Evolutionary conservation across 1,140 invertebrate genomes (phyloP).

Genomic region (Sycophila sp.): DNA sequence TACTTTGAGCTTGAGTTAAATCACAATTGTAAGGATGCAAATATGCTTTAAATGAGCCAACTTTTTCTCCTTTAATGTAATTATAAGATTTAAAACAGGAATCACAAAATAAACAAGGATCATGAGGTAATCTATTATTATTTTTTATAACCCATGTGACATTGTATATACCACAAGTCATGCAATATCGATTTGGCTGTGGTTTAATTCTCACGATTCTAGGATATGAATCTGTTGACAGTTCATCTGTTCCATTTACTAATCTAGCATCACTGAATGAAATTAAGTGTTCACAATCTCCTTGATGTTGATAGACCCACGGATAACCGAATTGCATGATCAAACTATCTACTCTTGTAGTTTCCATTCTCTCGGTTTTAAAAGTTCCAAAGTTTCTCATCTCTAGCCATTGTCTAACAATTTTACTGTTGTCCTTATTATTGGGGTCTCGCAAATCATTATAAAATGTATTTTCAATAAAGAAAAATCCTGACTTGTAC

Average conservation of each 20-base stretch:
- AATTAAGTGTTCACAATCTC: constrained; percentile 89
- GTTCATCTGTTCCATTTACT: constrained; percentile 63
- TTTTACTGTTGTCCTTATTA: constrained; percentile 73
- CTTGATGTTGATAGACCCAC: constrained; percentile 87
- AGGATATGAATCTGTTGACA: constrained; percentile 66
- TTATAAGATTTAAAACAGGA: constrained; percentile 73
- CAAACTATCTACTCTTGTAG: constrained; percentile 72
- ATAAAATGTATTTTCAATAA: constrained; percentile 83
- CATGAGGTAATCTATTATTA: constrained; percentile 71
- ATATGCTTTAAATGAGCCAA: constrained; percentile 62
- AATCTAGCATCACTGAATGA: constrained; percentile 78
- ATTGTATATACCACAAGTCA: constrained; percentile 65
- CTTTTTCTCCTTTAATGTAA: constrained; percentile 69
- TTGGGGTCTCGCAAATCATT: constrained; percentile 73
- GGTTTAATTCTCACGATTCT: constrained; percentile 62
- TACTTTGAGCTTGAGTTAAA: no score
- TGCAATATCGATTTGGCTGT: constrained; percentile 62
- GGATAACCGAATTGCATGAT: constrained; percentile 77
- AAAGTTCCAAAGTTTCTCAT: constrained; percentile 68
- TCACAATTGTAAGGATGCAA: constrained; percentile 51
- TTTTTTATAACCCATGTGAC: constrained; percentile 72
- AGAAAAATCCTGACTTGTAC: constrained; percentile 80
- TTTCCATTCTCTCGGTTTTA: constrained; percentile 70
- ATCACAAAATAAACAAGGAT: constrained; percentile 75
- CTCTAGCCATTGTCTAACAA: constrained; percentile 74